These are phyloP conservation scores for Sipunculus nudus DNA, from an alignment of 2,888 invertebrate species.

Conservation along the genomic window DNA sequence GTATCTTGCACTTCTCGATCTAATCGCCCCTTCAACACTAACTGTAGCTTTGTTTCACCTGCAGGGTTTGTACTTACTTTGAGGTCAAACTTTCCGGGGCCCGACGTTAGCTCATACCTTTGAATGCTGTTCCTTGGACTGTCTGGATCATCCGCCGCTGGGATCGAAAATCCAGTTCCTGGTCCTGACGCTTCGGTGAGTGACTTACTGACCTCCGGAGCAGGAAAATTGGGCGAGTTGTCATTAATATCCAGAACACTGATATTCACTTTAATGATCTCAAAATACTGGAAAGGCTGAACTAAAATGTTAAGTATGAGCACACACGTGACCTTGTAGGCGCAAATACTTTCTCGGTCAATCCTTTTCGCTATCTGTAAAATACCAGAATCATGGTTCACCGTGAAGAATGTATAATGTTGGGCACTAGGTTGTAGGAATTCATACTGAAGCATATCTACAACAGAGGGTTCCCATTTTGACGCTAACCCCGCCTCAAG, in stretches of 20 bases:
- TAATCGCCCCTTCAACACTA: conserved; percentile 28
- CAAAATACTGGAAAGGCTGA: conserved; percentile 21
- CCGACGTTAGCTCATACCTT: conserved; percentile 28
- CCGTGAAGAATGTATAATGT: too few relatives aligned
- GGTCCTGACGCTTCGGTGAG: conserved; percentile 32
- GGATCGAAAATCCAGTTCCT: conserved; percentile 30
- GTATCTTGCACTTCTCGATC: conserved; percentile 33
- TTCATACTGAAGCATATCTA: too few relatives aligned
- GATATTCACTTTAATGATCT: conserved; percentile 24
- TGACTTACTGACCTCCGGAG: conserved; percentile 16
- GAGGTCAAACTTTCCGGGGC: conserved; percentile 24
- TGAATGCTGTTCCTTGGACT: conserved; percentile 27
- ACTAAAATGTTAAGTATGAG: conserved; percentile 31
- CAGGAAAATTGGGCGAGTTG: conserved; percentile 33
- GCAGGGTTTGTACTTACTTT: conserved; percentile 20
- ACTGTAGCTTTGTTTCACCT: conserved; percentile 33
- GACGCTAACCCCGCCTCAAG: too few relatives aligned
- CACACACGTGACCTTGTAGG: conserved; percentile 10
- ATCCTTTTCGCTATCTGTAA: conserved; percentile 28
- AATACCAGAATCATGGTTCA: conserved; percentile 32
- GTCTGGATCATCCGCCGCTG: conserved; percentile 36
- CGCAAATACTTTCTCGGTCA: conserved; percentile 39
- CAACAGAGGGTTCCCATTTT: too few relatives aligned
- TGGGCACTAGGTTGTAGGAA: too few relatives aligned
- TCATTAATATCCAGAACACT: conserved; percentile 37